Percentiles rank a stretch among this genome's conserved stretches.
Evolutionary conservation across 2,888 invertebrate species (phyloP).

Genomic region (Dryocosmus kuriphilus): DNA sequence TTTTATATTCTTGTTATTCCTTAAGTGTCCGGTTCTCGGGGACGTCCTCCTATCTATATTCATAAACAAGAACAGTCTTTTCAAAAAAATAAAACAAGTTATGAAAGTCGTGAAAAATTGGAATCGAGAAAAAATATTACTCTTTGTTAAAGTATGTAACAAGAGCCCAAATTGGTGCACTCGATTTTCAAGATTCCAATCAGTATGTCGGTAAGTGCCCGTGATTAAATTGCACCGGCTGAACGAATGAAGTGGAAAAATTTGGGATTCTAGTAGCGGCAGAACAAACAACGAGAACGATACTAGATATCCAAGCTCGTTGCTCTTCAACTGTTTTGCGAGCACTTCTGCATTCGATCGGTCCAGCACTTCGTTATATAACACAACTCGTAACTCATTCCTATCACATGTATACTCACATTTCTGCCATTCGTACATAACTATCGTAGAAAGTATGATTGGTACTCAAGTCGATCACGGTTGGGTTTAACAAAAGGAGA

Average conservation of each 20-base stretch:
- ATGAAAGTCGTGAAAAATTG: not conserved
- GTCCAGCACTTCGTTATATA: slow-evolving; percentile 50
- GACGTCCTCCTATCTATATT: too few species aligned
- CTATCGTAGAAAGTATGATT: not conserved
- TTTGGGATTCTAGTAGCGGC: slow-evolving; percentile 50
- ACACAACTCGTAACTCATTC: slow-evolving; percentile 26
- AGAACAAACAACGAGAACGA: slow-evolving; percentile 51
- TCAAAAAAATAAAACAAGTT: not conserved
- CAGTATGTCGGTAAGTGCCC: slow-evolving; percentile 7
- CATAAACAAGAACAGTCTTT: not conserved
- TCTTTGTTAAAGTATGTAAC: not conserved
- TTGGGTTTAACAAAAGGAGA: not conserved
- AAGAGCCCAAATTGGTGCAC: not conserved
- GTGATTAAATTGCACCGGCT: slow-evolving; percentile 40
- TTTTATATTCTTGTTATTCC: too few species aligned
- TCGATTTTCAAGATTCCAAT: slow-evolving; percentile 28
- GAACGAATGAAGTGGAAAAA: slow-evolving; percentile 50
- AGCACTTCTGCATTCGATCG: slow-evolving; percentile 51
- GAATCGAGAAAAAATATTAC: not conserved
- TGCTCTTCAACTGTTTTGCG: slow-evolving; percentile 59
- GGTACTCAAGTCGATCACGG: not conserved
- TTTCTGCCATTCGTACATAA: not conserved
- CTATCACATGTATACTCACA: slow-evolving; percentile 31
- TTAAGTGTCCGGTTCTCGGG: too few species aligned
- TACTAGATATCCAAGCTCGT: slow-evolving; percentile 51